phyloP scores from a whole-genome alignment of 1,140 invertebrate genomes.

The Brachionus rotundiformis region DNA sequence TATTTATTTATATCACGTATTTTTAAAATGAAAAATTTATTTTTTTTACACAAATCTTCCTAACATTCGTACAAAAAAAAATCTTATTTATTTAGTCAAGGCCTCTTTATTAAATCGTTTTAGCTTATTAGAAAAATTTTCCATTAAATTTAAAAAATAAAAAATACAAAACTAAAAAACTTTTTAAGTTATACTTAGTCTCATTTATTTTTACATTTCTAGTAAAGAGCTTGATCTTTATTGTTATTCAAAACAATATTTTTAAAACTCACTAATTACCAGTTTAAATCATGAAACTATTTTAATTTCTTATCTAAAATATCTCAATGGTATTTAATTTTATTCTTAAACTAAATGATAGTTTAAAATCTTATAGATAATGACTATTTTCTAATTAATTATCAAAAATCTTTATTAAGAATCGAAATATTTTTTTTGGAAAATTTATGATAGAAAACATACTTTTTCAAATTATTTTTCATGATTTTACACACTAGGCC shows the following conservation, averaged over 20 bases:
- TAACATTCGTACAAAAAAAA: too few species aligned
- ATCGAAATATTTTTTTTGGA: not conserved
- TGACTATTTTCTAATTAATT: not conserved
- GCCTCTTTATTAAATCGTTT: too few species aligned
- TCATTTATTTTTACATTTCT: not conserved
- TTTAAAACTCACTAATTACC: not conserved
- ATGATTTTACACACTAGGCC: not conserved
- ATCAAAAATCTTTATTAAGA: not conserved
- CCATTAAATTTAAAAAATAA: too few species aligned
- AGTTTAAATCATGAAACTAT: not conserved
- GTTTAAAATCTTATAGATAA: not conserved
- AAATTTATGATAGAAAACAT: not conserved
- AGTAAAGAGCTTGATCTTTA: not conserved
- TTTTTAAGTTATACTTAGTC: not conserved
- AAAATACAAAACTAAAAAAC: not conserved
- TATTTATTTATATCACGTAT: not conserved
- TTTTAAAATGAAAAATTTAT: too few species aligned
- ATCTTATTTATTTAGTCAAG: too few species aligned
- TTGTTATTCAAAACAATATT: not conserved
- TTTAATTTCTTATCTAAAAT: not conserved
- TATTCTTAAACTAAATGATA: not conserved
- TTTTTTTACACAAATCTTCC: too few species aligned
- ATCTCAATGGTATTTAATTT: not conserved
- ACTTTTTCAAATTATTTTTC: not conserved
- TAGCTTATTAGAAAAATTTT: too few species aligned